Conservation (phyloP, 2,797 vertebrate genomes). For the Alfaro cultratus region DNA sequence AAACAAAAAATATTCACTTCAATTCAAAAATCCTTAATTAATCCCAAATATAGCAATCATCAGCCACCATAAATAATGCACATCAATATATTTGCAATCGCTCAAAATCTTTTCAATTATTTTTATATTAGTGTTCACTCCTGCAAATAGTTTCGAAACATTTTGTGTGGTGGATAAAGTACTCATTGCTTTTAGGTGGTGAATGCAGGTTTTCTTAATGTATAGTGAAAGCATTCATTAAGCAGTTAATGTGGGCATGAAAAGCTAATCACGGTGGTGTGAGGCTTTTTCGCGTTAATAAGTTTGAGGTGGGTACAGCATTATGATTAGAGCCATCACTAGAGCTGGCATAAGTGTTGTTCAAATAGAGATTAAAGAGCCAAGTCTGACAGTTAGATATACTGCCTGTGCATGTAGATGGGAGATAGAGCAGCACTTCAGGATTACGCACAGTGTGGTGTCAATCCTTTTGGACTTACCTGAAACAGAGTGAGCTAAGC, state of each 20-base stretch:
- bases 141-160: conserved; percentile 17
- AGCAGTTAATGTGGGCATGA: conserved; percentile 56
- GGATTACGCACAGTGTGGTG: conserved; percentile 50
- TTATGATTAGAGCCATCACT: conserved; percentile 57
- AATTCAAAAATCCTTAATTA: not conserved
- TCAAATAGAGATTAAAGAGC: conserved; percentile 64
- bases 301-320: conserved; percentile 41
- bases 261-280: conserved; percentile 56
- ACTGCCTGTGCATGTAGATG: conserved; percentile 37
- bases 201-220: conserved; percentile 38
- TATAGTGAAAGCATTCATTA: conserved; percentile 51
- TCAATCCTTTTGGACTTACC: conserved; percentile 48
- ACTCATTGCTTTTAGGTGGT: conserved; percentile 27
- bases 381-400: conserved; percentile 54
- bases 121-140: conserved; percentile 8
- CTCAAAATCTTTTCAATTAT: not conserved
- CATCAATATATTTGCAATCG: conserved; percentile 9
- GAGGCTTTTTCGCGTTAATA: conserved; percentile 53
- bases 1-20: not conserved
- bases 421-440: conserved; percentile 32
- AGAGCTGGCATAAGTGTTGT: conserved; percentile 48
- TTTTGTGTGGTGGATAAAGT: not conserved
- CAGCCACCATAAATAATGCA: not conserved
- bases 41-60: not conserved
- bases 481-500: conserved; percentile 34